These are phyloP conservation scores for Erpornis zantholeuca DNA, from an alignment of 2,113 vertebrate species.

Conservation along the genomic window DNA sequence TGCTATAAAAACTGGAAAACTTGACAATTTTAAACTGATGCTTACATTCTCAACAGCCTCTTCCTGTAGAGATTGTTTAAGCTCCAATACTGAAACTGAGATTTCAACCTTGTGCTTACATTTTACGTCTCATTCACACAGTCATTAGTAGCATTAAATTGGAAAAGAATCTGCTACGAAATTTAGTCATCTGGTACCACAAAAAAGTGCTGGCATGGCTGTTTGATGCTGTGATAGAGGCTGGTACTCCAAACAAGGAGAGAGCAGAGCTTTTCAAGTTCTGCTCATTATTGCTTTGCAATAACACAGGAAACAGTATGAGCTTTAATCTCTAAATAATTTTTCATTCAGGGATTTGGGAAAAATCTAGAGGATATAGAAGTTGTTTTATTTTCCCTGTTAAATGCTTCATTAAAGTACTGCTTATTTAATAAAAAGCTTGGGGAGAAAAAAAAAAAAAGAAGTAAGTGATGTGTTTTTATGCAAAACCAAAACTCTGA, in stretches of 20 bases:
- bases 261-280: constrained; percentile 21
- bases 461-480: background rate
- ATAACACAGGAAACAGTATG: background rate
- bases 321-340: background rate
- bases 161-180: background rate
- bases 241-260: background rate
- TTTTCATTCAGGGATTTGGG: background rate
- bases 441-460: no score
- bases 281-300: constrained; percentile 11
- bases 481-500: background rate
- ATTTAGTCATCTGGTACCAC: background rate
- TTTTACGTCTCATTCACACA: background rate
- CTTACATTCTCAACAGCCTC: background rate
- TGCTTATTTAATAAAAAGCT: background rate
- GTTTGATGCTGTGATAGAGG: background rate
- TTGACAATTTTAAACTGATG: background rate
- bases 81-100: background rate
- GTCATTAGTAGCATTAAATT: background rate
- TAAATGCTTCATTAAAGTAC: background rate
- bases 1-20: background rate
- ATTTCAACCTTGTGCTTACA: background rate
- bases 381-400: background rate
- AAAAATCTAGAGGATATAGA: background rate
- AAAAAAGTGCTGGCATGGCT: background rate
- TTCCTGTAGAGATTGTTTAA: background rate